Percentiles rank a stretch among this genome's conserved stretches.
phyloP scores from a whole-genome alignment of 2,797 vertebrate genomes.

The Psittacula derbiana region DNA sequence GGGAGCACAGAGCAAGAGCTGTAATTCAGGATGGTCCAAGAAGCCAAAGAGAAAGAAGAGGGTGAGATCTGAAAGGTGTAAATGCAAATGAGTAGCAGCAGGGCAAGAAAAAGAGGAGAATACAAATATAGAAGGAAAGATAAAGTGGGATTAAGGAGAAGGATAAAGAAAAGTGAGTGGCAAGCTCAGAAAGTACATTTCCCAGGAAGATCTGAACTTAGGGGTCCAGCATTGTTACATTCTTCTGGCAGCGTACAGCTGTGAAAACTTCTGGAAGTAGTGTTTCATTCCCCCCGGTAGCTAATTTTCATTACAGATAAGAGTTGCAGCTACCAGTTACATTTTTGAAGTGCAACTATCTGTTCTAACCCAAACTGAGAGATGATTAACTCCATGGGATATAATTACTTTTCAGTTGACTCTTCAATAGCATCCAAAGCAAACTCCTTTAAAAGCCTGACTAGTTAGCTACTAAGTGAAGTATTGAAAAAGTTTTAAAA shows the following conservation, averaged over 20 bases:
- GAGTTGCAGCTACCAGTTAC: not conserved
- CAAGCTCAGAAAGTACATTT: not conserved
- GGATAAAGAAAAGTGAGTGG: not conserved
- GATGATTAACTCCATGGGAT: not conserved
- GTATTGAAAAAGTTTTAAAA: not conserved
- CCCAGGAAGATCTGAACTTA: not conserved
- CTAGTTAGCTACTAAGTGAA: not conserved
- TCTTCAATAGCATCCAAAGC: not conserved
- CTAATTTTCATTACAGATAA: not conserved
- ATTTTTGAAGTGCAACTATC: not conserved
- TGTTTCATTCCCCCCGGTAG: not conserved
- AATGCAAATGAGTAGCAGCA: not conserved
- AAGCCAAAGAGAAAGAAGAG: not conserved
- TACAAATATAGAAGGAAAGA: not conserved
- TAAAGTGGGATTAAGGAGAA: not conserved
- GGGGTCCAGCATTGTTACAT: not conserved
- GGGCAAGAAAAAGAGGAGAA: not conserved
- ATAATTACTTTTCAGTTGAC: not conserved
- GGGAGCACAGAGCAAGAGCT: not conserved
- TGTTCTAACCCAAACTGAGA: not conserved
- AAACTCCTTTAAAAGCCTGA: not conserved
- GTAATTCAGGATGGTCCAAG: not conserved
- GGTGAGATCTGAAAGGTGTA: not conserved
- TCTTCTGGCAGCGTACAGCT: not conserved
- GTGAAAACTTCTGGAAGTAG: not conserved